Evolutionary conservation across 2,888 invertebrate genomes (phyloP).

Genomic region (Sminthurinus aureus): DNA sequence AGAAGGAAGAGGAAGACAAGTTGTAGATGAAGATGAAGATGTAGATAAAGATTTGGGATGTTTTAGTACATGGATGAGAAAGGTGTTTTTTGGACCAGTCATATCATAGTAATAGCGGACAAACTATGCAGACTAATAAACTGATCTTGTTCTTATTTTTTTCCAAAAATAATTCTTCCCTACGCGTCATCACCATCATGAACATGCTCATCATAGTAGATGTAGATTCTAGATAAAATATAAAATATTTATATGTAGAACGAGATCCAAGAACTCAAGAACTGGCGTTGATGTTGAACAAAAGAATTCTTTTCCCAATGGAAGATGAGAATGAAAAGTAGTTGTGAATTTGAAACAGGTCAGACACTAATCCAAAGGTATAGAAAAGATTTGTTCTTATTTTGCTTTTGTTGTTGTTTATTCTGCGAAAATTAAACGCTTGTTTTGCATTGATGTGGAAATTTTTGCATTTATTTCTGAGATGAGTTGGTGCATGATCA

Average conservation of each 20-base stretch:
- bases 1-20: neutral
- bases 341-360: too few species aligned
- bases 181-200: conserved; percentile 7
- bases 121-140: conserved; percentile 4
- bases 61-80: neutral
- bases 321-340: too few species aligned
- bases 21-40: neutral
- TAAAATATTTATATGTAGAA: neutral
- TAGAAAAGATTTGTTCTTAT: too few species aligned
- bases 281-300: too few species aligned
- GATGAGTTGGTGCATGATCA: too few species aligned
- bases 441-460: too few species aligned
- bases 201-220: neutral
- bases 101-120: neutral
- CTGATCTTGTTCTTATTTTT: conserved; percentile 9
- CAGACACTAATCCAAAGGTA: too few species aligned
- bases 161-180: conserved; percentile 11
- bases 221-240: neutral
- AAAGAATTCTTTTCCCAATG: too few species aligned
- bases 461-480: too few species aligned
- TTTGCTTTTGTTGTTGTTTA: too few species aligned
- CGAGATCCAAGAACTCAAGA: neutral
- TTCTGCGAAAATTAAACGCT: too few species aligned
- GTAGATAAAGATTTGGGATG: neutral
- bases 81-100: conserved; percentile 11